These are phyloP conservation scores for Sterrhoptilus dennistouni DNA, from an alignment of 2,113 vertebrate species.

Conservation along the genomic window DNA sequence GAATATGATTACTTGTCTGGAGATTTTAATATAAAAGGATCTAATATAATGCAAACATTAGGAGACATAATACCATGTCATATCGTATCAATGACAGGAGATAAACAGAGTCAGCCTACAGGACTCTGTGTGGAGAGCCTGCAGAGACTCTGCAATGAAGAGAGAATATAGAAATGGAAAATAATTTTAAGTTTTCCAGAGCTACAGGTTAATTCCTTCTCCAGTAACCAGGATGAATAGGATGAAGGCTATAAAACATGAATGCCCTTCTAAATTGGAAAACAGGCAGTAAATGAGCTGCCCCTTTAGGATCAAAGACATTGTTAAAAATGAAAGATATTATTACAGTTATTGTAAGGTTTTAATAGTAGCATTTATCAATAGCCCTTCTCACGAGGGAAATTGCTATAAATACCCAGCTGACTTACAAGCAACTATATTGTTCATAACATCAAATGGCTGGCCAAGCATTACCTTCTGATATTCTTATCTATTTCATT, in stretches of 20 bases:
- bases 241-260: neutral
- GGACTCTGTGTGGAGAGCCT: neutral
- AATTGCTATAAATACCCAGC: neutral
- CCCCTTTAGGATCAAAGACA: neutral
- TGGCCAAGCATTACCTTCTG: neutral
- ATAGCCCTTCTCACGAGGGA: neutral
- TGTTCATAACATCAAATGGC: neutral
- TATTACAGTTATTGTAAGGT: neutral
- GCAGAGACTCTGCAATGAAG: neutral
- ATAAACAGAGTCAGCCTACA: neutral
- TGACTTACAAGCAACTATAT: neutral
- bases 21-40: neutral
- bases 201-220: neutral
- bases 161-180: neutral
- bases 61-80: neutral
- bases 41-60: neutral
- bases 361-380: constrained; percentile 22
- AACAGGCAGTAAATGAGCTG: neutral
- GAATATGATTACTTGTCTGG: neutral
- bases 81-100: neutral
- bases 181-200: neutral
- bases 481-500: neutral
- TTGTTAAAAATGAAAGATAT: constrained; percentile 22
- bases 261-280: neutral
- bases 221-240: neutral